Evolutionary conservation across 2,113 vertebrate genomes (phyloP).

Genomic region (Equus przewalskii): DNA sequence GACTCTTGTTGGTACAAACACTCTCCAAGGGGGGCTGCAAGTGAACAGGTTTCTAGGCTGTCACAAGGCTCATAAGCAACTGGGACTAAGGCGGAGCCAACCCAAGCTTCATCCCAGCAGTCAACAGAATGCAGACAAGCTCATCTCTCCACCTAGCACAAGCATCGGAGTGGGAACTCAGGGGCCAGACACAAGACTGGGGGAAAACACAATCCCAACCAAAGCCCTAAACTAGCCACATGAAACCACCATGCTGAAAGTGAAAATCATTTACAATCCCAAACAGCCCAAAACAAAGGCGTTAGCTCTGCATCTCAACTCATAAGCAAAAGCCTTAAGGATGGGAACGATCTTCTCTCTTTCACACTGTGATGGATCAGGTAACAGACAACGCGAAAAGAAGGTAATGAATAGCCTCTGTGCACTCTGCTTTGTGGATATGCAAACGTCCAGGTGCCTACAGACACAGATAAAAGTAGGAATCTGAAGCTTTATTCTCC

Average conservation of each 20-base stretch:
- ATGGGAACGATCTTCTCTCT: neutral
- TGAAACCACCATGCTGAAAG: neutral
- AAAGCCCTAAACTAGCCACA: neutral
- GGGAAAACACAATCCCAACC: neutral
- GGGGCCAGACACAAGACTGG: constrained; percentile 32
- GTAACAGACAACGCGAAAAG: neutral
- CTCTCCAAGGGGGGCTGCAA: neutral
- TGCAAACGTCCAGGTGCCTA: neutral
- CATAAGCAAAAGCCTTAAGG: neutral
- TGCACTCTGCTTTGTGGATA: neutral
- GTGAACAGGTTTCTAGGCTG: neutral
- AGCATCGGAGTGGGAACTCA: neutral
- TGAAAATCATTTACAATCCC: neutral
- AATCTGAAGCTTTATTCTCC: neutral
- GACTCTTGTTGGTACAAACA: neutral
- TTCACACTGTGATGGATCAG: neutral
- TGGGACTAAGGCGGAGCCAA: neutral
- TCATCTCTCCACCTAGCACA: neutral
- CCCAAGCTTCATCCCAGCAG: neutral
- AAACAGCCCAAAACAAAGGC: neutral
- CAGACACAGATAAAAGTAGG: neutral
- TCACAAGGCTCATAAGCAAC: neutral
- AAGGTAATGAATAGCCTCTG: neutral
- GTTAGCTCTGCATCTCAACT: neutral
- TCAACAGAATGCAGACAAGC: neutral